Evolutionary conservation across 1,140 invertebrate genomes (phyloP).

Genomic region (Drosophila pseudoobscura): DNA sequence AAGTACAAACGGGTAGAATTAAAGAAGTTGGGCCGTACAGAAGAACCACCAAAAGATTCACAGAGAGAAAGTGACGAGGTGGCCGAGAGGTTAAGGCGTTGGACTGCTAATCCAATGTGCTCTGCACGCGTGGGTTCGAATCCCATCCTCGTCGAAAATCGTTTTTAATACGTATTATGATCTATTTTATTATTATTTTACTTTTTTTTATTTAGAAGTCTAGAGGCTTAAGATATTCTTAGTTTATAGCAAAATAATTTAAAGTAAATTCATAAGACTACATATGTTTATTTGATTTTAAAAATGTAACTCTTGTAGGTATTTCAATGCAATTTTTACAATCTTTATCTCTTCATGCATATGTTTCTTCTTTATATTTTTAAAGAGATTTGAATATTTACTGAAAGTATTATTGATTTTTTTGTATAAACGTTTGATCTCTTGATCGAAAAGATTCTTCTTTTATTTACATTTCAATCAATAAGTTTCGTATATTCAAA

Average conservation of each 20-base stretch:
- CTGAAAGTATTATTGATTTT: too few relatives aligned
- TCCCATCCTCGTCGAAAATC: conserved; percentile 91
- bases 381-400: too few relatives aligned
- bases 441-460: too few relatives aligned
- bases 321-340: background rate
- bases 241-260: too few relatives aligned
- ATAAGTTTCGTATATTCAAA: too few relatives aligned
- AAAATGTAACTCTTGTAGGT: too few relatives aligned
- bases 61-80: conserved; percentile 87
- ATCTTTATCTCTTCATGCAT: background rate
- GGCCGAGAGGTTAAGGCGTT: conserved; percentile 95
- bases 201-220: background rate
- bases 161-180: conserved; percentile 8
- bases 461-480: too few relatives aligned
- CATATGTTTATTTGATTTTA: background rate
- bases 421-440: too few relatives aligned
- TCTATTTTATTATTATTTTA: background rate
- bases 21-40: conserved; percentile 10
- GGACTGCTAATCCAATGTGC: conserved; percentile 91
- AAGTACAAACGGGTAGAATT: conserved; percentile 13
- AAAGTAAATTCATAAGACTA: too few relatives aligned
- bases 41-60: background rate
- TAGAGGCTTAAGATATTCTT: too few relatives aligned
- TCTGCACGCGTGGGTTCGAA: conserved; percentile 94
- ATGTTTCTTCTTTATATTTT: too few relatives aligned